Conservation (phyloP, 92 coral and sea anemone genomes). For the Phenganax marumi region DNA sequence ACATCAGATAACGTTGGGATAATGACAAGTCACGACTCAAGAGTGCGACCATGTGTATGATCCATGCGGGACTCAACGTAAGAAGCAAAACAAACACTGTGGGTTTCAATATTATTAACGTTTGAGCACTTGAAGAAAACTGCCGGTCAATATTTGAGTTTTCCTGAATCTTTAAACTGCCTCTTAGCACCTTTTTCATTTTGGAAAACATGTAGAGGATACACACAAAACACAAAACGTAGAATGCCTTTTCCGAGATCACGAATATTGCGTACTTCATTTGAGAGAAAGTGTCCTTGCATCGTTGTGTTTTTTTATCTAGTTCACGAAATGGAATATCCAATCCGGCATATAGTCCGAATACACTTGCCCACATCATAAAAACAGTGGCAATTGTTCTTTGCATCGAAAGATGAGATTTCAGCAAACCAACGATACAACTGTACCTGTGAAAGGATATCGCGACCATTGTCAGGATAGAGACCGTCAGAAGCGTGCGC, state of each 20-base stretch:
- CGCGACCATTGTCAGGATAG: conserved; percentile 11
- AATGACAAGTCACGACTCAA: background rate
- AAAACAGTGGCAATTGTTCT: background rate
- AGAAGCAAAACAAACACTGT: conserved; percentile 11
- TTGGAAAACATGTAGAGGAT: conserved; percentile 18
- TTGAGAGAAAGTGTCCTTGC: background rate
- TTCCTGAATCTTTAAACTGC: conserved; percentile 12
- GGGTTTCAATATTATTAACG: conserved; percentile 1
- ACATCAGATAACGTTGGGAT: background rate
- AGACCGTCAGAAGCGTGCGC: conserved; percentile 11
- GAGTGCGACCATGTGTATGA: background rate
- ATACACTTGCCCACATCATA: background rate
- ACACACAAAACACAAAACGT: background rate
- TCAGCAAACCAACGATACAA: background rate
- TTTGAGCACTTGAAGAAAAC: conserved; percentile 9
- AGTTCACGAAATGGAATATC: conserved; percentile 12
- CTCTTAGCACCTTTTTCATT: background rate
- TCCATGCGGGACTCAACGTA: conserved; percentile 14
- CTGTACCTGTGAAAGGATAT: conserved; percentile 13
- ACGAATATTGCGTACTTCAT: background rate
- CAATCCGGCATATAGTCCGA: background rate
- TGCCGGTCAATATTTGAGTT: conserved; percentile 3
- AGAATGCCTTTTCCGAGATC: conserved; percentile 11
- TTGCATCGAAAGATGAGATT: background rate
- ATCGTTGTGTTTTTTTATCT: background rate